phyloP scores from a whole-genome alignment of 2,888 invertebrate genomes.

The Eupeodes luniger region DNA sequence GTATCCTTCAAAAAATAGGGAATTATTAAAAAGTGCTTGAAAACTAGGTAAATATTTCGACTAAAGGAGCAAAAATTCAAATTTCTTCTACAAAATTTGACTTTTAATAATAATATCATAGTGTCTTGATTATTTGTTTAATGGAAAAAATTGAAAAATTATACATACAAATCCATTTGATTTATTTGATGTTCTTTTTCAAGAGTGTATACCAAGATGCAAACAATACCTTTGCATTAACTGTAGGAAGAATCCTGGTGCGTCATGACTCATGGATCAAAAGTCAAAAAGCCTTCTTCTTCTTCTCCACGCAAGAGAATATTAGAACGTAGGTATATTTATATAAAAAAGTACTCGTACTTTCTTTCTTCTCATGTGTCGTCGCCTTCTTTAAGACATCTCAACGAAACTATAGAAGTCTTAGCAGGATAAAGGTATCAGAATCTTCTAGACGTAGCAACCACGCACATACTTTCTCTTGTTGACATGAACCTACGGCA shows the following conservation, averaged over 20 bases:
- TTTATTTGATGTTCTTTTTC: not conserved
- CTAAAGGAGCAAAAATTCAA: too few relatives aligned
- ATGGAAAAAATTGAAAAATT: slow-evolving; percentile 38
- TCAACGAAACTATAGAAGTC: not conserved
- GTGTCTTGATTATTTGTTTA: slow-evolving; percentile 2
- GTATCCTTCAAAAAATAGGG: too few relatives aligned
- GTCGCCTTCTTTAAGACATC: slow-evolving; percentile 5
- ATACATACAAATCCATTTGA: not conserved
- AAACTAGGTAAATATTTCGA: too few relatives aligned
- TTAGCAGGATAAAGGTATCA: not conserved
- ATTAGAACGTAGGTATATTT: not conserved
- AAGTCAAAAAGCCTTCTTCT: slow-evolving; percentile 49
- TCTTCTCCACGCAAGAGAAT: too few relatives aligned
- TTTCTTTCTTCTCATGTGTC: not conserved
- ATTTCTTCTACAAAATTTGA: not conserved
- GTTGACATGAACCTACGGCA: slow-evolving; percentile 1
- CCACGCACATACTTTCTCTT: slow-evolving; percentile 8
- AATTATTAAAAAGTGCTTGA: too few relatives aligned
- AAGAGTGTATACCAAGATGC: not conserved
- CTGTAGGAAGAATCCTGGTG: not conserved
- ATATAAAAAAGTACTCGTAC: not conserved
- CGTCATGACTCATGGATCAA: slow-evolving; percentile 49
- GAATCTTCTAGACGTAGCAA: not conserved
- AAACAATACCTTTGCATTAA: not conserved
- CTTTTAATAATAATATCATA: too few relatives aligned